Evolutionary conservation across 2,888 invertebrate genomes (phyloP), one percentile per base, ranked within the genome.

Genomic region (Melieria crassipennis): DNA sequence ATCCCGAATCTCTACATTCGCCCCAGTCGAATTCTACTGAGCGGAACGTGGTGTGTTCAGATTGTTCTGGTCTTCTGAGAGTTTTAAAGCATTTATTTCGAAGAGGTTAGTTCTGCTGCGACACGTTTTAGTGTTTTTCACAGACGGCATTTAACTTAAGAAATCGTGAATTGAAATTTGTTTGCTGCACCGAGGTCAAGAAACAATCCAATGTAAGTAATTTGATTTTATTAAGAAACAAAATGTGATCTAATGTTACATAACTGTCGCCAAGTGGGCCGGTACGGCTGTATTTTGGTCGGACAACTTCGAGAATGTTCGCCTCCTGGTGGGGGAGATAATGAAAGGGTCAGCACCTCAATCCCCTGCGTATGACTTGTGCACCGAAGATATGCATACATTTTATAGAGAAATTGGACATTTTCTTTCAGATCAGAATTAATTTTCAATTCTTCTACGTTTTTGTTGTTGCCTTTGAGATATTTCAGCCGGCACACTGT

Each of bases 51-150:
- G 61, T 68, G n/a, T 66, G 60, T 67, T 73, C 69, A 70, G 76
- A 77, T 73, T 77, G 71, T 77, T 77, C 76, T 75, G 62, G 72
- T 72, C 71, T 74, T 73, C 67, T 72, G 70, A 56, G 69, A 70
- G 61, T 61, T 72, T 11, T 69, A 70, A 68, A 65, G 63, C 56
- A 65, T 46, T 71, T 58, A 70, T 75, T 70, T 63, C 71, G 70
- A 62, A 71, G 65, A 69, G 74, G 64, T 72, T 71, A 72, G 45
- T 46, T 60, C 47, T 70, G 55, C 46, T 70, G 73, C 30, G 30
- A 30, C 74, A 73, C 75, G 75, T 73, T 77, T 73, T 73, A 43
- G 60, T 60, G 63, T 58, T 30, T 30, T 30, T 30, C 30, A 57
- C n/a, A 5, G 48, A 56, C 7, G 56, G 62, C 47, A 63, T 70